Base-by-base conservation (phyloP, 2,888 invertebrate species). In the Cinara cedri region DNA sequence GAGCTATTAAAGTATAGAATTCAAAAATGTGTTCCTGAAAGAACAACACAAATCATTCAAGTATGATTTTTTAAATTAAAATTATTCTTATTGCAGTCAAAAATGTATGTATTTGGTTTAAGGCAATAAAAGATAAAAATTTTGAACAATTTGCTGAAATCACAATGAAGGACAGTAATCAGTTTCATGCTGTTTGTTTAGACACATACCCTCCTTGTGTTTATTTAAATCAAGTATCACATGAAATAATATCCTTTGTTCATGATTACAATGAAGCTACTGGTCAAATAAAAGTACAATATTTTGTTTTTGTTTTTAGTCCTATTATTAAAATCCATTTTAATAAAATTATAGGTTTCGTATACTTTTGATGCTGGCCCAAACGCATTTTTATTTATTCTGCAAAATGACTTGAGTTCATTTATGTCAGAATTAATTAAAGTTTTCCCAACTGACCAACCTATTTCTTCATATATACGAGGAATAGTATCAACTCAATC, bases 291-390 rank as follows among this genome's bases (percentile, higher is more conserved):
- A 92, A 90, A 87, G 92, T 90, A 85, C 84, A 83, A 72, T 34
- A 49, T n/a, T 26, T 14, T 24, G 19, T 72, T 24, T 51, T n/a
- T n/a, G 8, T 21, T 0, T 21, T 63, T 26, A n/a, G 24, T 62
- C 44, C 3, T 3, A 4, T 55, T 74, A 6, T 72, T 63, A 1
- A 13, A 51, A 34, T 21, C 0, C n/a, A 74, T 42, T 54, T 16
- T 63, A 16, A 19, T 49, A 9, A 72, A 62, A 57, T 85, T 86
- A 72, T 84, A 91, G 90, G 89, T 95, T 10, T 96, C 97, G 0
- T 99, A 99, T 85, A 98, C 98, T 19, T 99, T 96, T 88, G 99
- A 99, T 89, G 99, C 99, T 76, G 99, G 99, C 8, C 94, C 98
- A 70, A 99, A 99, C 88, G 96, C 96, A 6, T 97, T 96, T 85